Base-by-base conservation (phyloP, 2,888 invertebrate genomes). In the Spisula subtruncata region DNA sequence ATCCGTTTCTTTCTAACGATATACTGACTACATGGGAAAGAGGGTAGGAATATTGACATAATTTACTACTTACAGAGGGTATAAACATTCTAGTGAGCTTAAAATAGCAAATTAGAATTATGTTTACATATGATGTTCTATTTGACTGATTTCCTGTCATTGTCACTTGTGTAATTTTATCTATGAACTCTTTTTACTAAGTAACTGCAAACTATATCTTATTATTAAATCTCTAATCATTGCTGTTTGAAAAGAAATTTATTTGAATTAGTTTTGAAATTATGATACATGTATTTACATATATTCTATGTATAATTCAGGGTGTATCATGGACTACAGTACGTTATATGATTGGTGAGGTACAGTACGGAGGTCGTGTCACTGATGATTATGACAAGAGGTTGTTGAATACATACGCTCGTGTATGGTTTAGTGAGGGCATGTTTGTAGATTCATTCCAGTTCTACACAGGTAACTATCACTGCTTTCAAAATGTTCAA, bases 301-400 rank as follows among this genome's bases (percentile, higher is more conserved):
- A 16, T 51, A 10, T 6, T 51, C 14, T 51, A 51, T 51, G 51
- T 51, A 51, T 51, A 8, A 51, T 94, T 51, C 95, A 97, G 97
- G 99, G 99, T 35, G 98, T 99, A 90, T 99, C 99, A 0, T 99
- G 99, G 99, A 98, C 98, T 32, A 99, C 99, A 0, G 98, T 99
- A 16, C 98, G 99, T 96, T 99, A 99, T 96, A 99, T 99, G 99
- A 98, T 99, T 56, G 99, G 99, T 54, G 99, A 99, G 97, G 97
- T 98, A 14, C 98, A 98, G 95, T 98, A 98, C 93, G 98, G 98
- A 20, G 99, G 99, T 5, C 97, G 99, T 94, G 99, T 99, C 0
- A 99, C 99, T 0, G 99, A 99, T 96, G 99, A 99, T 96, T 99
- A 99, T 96, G 99, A 99, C 97, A 99, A 99, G 97, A 97, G 99